These are phyloP conservation scores for Pilophorus perplexus DNA, from an alignment of 2,888 invertebrate genomes.

Conservation along the genomic window DNA sequence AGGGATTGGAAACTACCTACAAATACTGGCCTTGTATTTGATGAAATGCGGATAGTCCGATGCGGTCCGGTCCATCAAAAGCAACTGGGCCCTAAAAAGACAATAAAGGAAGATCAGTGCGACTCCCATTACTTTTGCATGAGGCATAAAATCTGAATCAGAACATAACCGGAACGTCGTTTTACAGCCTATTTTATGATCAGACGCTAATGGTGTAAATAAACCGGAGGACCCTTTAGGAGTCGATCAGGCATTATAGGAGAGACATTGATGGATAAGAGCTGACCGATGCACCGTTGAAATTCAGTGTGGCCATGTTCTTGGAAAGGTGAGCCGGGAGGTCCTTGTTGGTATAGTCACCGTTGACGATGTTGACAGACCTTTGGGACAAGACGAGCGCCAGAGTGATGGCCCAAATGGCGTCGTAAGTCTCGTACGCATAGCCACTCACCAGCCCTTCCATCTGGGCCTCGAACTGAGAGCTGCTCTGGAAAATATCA, in stretches of 20 bases:
- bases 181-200: no score
- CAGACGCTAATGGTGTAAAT: no score
- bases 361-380: conserved; percentile 57
- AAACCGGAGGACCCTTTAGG: no score
- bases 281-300: conserved; percentile 83
- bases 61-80: conserved; percentile 83
- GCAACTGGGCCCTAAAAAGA: conserved; percentile 79
- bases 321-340: conserved; percentile 69
- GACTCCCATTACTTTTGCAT: neutral
- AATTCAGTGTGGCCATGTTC: conserved; percentile 70
- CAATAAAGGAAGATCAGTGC: no score
- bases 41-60: conserved; percentile 81
- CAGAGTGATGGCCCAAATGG: conserved; percentile 85
- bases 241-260: neutral
- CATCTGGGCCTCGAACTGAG: conserved; percentile 57
- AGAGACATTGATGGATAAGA: neutral
- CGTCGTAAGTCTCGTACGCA: conserved; percentile 82
- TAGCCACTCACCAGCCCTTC: conserved; percentile 53
- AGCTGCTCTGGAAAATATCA: conserved; percentile 42
- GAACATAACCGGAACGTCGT: no score
- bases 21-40: conserved; percentile 74
- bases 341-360: conserved; percentile 70
- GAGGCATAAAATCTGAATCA: no score
- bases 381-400: conserved; percentile 57
- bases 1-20: no score